A percentile compares a stretch with the other conserved stretches of the same genome.
Evolutionary conservation across 2,797 vertebrate genomes (phyloP).

Genomic region (Neomorphus geoffroyi): DNA sequence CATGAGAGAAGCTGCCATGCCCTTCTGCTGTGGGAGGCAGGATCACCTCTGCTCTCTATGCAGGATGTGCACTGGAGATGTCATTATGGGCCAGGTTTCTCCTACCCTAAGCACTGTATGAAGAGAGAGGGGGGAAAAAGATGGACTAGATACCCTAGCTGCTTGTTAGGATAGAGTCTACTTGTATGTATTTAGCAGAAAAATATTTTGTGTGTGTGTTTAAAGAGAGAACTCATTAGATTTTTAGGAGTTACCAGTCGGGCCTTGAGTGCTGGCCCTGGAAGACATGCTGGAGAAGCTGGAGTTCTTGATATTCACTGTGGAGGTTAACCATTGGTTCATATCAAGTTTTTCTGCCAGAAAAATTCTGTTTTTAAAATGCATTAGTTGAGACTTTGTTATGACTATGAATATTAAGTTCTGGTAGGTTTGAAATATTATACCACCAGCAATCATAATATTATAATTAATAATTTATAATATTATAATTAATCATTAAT

Average conservation of each 20-base stretch:
- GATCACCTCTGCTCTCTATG: background rate
- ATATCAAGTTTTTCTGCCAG: background rate
- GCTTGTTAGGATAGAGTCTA: background rate
- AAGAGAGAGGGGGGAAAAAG: background rate
- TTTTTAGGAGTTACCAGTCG: background rate
- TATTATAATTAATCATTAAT: background rate
- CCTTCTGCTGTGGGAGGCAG: background rate
- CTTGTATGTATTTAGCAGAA: background rate
- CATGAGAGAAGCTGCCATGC: background rate
- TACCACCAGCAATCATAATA: background rate
- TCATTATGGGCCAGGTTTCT: background rate
- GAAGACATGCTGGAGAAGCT: background rate
- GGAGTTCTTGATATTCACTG: background rate
- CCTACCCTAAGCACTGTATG: fast-evolving
- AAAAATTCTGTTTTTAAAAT: background rate
- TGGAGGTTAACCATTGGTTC: background rate
- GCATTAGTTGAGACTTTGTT: background rate
- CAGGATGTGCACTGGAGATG: background rate
- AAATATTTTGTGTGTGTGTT: background rate
- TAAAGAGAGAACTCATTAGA: background rate
- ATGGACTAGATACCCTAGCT: background rate
- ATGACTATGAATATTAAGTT: background rate
- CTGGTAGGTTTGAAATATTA: background rate
- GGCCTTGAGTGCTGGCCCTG: background rate
- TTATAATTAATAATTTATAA: background rate